These are phyloP conservation scores for Thymelicus acteon DNA, from an alignment of 2,888 invertebrate genomes.

Conservation along the genomic window DNA sequence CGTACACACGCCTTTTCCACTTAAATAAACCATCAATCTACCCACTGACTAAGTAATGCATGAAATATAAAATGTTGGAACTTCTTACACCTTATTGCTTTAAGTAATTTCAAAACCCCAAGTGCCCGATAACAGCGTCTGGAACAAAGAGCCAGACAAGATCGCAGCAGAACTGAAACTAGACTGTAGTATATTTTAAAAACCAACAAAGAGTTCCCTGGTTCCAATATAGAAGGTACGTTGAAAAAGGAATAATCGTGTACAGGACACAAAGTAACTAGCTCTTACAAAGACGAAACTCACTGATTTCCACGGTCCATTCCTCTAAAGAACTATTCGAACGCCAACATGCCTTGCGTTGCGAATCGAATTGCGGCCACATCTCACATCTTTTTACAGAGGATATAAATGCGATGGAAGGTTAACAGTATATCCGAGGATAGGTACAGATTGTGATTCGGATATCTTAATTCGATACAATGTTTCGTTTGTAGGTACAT, in stretches of 20 bases:
- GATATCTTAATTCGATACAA: too few relatives aligned
- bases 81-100: not conserved
- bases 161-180: not conserved
- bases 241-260: slow-evolving; percentile 4
- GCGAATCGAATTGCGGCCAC: slow-evolving; percentile 22
- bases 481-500: too few relatives aligned
- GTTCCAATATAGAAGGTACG: not conserved
- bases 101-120: not conserved
- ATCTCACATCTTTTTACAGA: slow-evolving; percentile 2
- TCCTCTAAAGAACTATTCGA: slow-evolving; percentile 19
- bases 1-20: too few relatives aligned
- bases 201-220: not conserved
- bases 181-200: not conserved
- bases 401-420: too few relatives aligned
- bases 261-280: not conserved
- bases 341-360: slow-evolving; percentile 23
- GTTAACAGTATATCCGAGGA: too few relatives aligned
- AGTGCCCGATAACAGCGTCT: not conserved
- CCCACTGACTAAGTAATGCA: not conserved
- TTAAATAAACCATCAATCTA: not conserved
- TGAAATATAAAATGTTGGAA: not conserved
- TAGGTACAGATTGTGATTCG: too few relatives aligned
- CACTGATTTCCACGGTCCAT: slow-evolving; percentile 19
- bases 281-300: slow-evolving; percentile 23
- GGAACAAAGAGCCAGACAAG: not conserved